phyloP scores from a whole-genome alignment of 2,113 vertebrate species.

The Xiphophorus couchianus region DNA sequence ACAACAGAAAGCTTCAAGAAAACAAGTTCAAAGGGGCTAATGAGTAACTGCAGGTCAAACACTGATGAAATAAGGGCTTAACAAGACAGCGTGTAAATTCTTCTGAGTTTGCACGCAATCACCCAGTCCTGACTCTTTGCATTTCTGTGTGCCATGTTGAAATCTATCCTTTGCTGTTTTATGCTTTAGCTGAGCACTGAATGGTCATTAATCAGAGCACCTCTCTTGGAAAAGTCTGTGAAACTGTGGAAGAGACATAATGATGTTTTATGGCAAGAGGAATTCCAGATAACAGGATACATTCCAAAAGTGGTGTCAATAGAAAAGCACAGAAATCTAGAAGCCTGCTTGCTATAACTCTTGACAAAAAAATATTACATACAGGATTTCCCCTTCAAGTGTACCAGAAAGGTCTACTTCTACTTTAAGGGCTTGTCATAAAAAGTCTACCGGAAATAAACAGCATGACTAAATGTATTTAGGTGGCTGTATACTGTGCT shows the following conservation, averaged over 20 bases:
- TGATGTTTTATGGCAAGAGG: constrained; percentile 34
- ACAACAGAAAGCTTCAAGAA: constrained; percentile 62
- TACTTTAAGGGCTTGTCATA: no score
- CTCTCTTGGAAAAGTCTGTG: constrained; percentile 23
- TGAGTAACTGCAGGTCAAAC: constrained; percentile 73
- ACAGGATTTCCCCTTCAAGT: no score
- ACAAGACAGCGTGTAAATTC: not conserved
- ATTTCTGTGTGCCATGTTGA: constrained; percentile 59
- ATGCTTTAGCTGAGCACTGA: constrained; percentile 70
- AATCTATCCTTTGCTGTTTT: constrained; percentile 60
- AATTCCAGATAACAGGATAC: not conserved
- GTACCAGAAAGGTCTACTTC: no score
- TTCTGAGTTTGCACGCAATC: constrained; percentile 27
- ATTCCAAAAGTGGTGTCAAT: not conserved
- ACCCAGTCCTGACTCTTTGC: constrained; percentile 28
- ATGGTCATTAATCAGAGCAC: constrained; percentile 75
- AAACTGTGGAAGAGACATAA: constrained; percentile 36
- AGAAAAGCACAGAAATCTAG: constrained; percentile 5
- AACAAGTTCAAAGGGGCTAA: constrained; percentile 60
- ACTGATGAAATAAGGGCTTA: constrained; percentile 44
- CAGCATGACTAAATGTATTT: no score
- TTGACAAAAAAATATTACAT: not conserved
- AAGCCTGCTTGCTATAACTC: not conserved
- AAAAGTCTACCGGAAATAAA: no score
- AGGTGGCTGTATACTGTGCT: no score